Percentiles rank a stretch among this genome's conserved stretches.
Conservation (phyloP, 2,888 invertebrate genomes). For the Thereva nobilitata region DNA sequence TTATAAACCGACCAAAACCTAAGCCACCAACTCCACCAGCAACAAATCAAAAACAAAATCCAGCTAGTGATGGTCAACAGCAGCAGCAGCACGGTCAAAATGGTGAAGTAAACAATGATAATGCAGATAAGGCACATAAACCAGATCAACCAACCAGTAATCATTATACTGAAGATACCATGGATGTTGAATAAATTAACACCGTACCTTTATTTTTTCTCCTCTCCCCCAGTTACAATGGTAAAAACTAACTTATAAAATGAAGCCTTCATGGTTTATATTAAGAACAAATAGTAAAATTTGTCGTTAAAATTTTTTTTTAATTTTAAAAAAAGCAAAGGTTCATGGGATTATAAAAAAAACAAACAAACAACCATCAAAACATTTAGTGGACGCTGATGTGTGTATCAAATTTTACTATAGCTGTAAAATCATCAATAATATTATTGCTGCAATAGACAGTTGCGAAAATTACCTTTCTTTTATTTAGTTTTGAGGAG, state of each 20-base stretch:
- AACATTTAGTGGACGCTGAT: too few species aligned
- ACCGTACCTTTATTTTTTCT: neutral
- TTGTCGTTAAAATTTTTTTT: too few species aligned
- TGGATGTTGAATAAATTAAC: constrained; percentile 54
- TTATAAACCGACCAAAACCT: constrained; percentile 90
- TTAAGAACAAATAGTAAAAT: too few species aligned
- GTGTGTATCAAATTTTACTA: too few species aligned
- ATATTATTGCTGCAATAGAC: too few species aligned
- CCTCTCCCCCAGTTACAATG: neutral
- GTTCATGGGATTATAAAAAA: too few species aligned
- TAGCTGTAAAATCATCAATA: too few species aligned
- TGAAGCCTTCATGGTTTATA: too few species aligned
- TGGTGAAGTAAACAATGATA: constrained; percentile 46
- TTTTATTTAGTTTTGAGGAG: too few species aligned
- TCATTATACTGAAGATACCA: constrained; percentile 50
- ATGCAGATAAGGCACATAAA: constrained; percentile 4
- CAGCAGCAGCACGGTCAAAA: constrained; percentile 45
- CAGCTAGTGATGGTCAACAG: constrained; percentile 26
- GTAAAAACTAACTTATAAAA: neutral
- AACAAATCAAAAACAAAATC: constrained; percentile 46
- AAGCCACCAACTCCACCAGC: constrained; percentile 70
- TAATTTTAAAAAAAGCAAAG: too few species aligned
- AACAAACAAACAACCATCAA: too few species aligned
- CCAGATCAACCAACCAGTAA: constrained; percentile 57
- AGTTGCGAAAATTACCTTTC: too few species aligned